Base-by-base conservation (phyloP, 2,888 invertebrate genomes). In the Polyommatus iphigenia region DNA sequence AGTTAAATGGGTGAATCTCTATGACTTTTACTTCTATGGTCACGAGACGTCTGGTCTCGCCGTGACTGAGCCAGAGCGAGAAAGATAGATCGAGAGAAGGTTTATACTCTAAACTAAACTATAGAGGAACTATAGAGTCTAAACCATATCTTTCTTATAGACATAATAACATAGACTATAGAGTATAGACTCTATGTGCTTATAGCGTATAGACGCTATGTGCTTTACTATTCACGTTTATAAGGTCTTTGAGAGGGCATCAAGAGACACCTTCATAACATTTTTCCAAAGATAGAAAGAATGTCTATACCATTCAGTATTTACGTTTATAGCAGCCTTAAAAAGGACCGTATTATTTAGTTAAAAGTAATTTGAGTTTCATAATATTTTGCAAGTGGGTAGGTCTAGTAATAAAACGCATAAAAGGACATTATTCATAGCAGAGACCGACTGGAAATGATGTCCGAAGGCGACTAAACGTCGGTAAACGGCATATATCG, bases 401-500 rank as follows among this genome's bases (percentile, higher is more conserved):
- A 32, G 1, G 29, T 0, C 67, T 67, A 67, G 15, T 67, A 67
- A 54, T 67, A 67, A 67, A 62, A 67, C 15, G 77, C n/a, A 50
- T 78, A 29, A 59, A 77, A 78, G 76, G 73, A 79, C 71, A 78
- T 76, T 77, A 79, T 80, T 77, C 77, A 78, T 71, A 76, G 77
- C 76, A 41, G 59, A 72, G 67, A 76, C 88, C 86, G 85, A 87
- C 85, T 85, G 85, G 85, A 87, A 92, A 92, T 92, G 90, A 91
- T 93, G 92, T 88, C 89, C 86, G 87, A 87, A 91, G 93, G 94
- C 92, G 93, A 91, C 93, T 93, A 93, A 93, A 93, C 90, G 93
- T 90, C 88, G 90, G 90, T 93, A 94, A 93, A 88, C 86, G 88
- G 87, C 87, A 88, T 86, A 89, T 91, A 90, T 89, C 89, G 89